Evolutionary conservation across 2,113 vertebrate genomes (phyloP), one percentile per base, ranked within the genome.

Genomic region (Mirza zaza): DNA sequence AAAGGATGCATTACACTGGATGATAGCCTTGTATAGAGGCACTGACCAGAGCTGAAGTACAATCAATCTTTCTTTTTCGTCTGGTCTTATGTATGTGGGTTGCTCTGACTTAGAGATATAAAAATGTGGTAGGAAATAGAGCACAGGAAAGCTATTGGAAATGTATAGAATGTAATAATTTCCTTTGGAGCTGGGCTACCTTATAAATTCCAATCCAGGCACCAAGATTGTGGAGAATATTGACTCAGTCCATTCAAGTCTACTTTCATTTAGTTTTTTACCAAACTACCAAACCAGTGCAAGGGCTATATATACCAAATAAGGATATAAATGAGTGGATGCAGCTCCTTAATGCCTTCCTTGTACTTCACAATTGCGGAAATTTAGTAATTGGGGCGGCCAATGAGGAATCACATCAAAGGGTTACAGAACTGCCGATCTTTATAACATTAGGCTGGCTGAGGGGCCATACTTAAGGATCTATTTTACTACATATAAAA

Each of bases 261-360:
- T 87, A 77, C 45, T 73, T 76, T 91, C 61, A 77, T 87, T 95
- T 55, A 25, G 32, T 75, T 95, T 73, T 76, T 73, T 61, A 90
- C 15, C 63, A 32, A 83, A 73, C 65, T 59, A 88, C 55, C 34
- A 59, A 88, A 71, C 61, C 9, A 79, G 25, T 27, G 4, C 42
- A 77, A 82, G 29, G 32, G 12, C 59, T n/a, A 48, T 59, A 50
- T 27, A 52, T 14, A 50, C 65, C 59, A 85, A 63, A 63, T 85
- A 57, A 79, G 36, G 42, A 67, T 65, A 29, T 36, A 79, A 42
- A 65, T 80, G 32, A 89, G 6, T 79, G 32, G 18, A 76, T 18
- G 27, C 73, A 32, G 27, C 45, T 76, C 42, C 27, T 76, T 76
- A 9, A 32, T 29, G 50, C 76, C 73, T 95, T 96, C n/a, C 50